Percentiles rank a stretch among this genome's conserved stretches.
phyloP scores from a whole-genome alignment of 2,888 invertebrate species.

The Hyles lineata region DNA sequence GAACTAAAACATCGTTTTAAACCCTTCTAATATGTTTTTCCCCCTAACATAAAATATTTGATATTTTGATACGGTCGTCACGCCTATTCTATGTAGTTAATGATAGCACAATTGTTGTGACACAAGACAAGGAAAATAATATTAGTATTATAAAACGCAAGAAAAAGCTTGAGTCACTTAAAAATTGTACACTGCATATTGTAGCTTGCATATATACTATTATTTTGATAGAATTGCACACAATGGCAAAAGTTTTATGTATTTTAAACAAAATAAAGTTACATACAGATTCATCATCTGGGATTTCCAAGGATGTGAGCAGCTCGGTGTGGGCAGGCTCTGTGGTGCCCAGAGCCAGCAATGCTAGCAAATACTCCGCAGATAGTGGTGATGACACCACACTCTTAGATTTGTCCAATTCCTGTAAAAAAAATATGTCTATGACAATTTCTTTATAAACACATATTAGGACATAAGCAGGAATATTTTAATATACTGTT shows the following conservation, averaged over 20 bases:
- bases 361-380: constrained; percentile 74
- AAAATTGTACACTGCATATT: too few relatives aligned
- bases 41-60: too few relatives aligned
- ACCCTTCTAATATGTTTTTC: too few relatives aligned
- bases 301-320: constrained; percentile 62
- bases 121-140: too few relatives aligned
- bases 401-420: constrained; percentile 69
- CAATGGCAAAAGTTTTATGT: not conserved
- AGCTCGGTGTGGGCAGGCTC: constrained; percentile 69
- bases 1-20: too few relatives aligned
- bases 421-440: constrained; percentile 54
- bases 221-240: too few relatives aligned
- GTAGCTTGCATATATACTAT: too few relatives aligned
- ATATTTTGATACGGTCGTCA: too few relatives aligned
- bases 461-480: not conserved
- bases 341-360: constrained; percentile 72
- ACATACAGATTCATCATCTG: constrained; percentile 70
- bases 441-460: not conserved
- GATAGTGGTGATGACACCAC: constrained; percentile 81
- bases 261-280: not conserved
- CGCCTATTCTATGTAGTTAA: not conserved
- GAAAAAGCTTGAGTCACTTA: too few relatives aligned
- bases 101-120: too few relatives aligned
- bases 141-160: too few relatives aligned
- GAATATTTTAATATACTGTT: not conserved